phyloP scores from a whole-genome alignment of 2,113 vertebrate genomes.

The Pristiophorus japonicus region DNA sequence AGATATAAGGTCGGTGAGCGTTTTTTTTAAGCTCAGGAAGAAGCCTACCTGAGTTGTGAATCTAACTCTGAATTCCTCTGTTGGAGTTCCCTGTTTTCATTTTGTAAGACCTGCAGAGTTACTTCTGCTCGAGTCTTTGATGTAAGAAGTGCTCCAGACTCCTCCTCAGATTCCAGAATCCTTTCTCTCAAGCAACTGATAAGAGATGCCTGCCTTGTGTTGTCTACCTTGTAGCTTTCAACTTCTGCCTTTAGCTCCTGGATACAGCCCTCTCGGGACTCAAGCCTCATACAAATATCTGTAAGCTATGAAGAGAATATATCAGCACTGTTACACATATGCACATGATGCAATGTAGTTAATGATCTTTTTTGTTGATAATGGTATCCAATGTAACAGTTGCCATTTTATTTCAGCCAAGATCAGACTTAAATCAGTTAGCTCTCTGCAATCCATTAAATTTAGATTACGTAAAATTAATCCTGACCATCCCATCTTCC shows the following conservation, averaged over 20 bases:
- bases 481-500: neutral
- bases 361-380: neutral
- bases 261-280: conserved; percentile 56
- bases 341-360: neutral
- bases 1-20: neutral
- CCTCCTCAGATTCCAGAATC: conserved; percentile 61
- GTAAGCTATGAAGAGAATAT: conserved; percentile 50
- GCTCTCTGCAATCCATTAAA: neutral
- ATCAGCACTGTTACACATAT: neutral
- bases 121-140: conserved; percentile 56
- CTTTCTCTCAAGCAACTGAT: conserved; percentile 57
- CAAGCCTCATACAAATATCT: conserved; percentile 55
- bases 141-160: conserved; percentile 44
- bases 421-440: neutral
- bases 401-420: neutral
- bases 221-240: conserved; percentile 60
- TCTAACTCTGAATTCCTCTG: conserved; percentile 51
- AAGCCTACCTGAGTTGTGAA: conserved; percentile 57
- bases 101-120: conserved; percentile 47
- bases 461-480: neutral
- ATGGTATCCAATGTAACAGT: neutral
- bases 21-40: neutral
- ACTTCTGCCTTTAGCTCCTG: conserved; percentile 61
- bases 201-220: conserved; percentile 62
- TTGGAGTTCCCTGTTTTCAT: conserved; percentile 60